These are phyloP conservation scores for Eulimnadia texana DNA, from an alignment of 1,140 invertebrate species.

Conservation along the genomic window DNA sequence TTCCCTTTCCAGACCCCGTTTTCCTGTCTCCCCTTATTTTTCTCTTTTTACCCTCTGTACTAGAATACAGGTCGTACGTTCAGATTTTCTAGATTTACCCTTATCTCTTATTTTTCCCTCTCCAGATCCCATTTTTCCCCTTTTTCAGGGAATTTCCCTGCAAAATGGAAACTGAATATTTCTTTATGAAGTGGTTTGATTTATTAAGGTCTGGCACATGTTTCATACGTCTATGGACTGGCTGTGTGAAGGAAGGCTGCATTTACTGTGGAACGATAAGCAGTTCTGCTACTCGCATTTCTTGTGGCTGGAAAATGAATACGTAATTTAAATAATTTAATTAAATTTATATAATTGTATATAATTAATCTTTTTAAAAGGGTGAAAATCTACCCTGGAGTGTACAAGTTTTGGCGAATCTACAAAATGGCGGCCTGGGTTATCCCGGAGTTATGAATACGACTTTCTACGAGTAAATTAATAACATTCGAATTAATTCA, in stretches of 20 bases:
- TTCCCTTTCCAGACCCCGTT: too few relatives aligned
- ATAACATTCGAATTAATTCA: background rate
- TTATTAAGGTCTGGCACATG: slow-evolving; percentile 7
- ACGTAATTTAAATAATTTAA: background rate
- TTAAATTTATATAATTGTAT: background rate
- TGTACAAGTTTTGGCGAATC: too few relatives aligned
- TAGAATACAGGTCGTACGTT: too few relatives aligned
- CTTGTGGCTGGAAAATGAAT: slow-evolving; percentile 1
- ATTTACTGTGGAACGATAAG: slow-evolving; percentile 8
- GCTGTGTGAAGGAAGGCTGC: background rate
- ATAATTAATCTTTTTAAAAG: background rate
- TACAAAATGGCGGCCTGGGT: slow-evolving; percentile 2
- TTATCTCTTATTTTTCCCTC: too few relatives aligned
- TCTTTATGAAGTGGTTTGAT: too few relatives aligned
- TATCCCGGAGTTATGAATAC: background rate
- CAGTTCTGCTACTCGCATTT: slow-evolving; percentile 7
- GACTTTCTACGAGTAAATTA: slow-evolving; percentile 1
- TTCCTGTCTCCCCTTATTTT: too few relatives aligned
- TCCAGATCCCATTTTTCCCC: background rate
- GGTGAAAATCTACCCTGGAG: background rate
- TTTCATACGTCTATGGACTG: slow-evolving; percentile 10
- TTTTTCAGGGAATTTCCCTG: too few relatives aligned
- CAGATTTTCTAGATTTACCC: too few relatives aligned
- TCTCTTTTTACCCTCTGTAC: too few relatives aligned
- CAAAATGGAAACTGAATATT: too few relatives aligned